Evolutionary conservation across 2,113 vertebrate genomes (phyloP), one percentile per base, ranked within the genome.

Genomic region (Anhinga rufa): DNA sequence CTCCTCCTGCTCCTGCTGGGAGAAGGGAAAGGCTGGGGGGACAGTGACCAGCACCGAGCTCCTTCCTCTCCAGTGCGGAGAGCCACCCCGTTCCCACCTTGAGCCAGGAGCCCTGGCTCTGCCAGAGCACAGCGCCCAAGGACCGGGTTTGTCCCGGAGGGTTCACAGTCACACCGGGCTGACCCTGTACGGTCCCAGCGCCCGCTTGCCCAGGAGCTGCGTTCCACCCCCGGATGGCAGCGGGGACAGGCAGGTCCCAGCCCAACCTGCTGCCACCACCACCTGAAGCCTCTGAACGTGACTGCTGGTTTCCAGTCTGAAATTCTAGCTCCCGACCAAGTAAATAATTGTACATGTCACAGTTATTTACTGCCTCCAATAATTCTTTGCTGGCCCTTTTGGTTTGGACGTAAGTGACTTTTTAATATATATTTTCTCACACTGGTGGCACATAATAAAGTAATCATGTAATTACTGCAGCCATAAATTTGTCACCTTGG

Each of bases 401-500:
- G n/a, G 55, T 92, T 92, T 68, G 74, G 94, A 61, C 38, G 0
- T 75, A 77, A 93, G 91, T 70, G 91, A 93, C 88, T 94, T 93
- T 93, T 88, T 72, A 70, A 92, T 64, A 92, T 77, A 58, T 93
- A 78, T 93, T 94, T 94, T 92, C 82, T 90, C 88, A 75, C 64
- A 54, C 64, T 32, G 60, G 86, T 95, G 93, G 86, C 89, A 93
- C 90, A 85, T 93, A 93, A 96, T 96, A 93, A 96, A 93, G 61
- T 93, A 92, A 95, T 95, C 55, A 54, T 75, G 86, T 92, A 95
- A 95, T 97, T 97, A 92, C 94, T 87, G 69, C 64, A 95, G 89
- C 84, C 88, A 95, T 96, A 95, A 96, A 96, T 95, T 92, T 95
- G 91, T 95, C 88, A 95, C 92, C 77, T 93, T 61, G 61, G 60